Evolutionary conservation across 2,113 vertebrate species (phyloP).

Genomic region (Podilymbus podiceps): DNA sequence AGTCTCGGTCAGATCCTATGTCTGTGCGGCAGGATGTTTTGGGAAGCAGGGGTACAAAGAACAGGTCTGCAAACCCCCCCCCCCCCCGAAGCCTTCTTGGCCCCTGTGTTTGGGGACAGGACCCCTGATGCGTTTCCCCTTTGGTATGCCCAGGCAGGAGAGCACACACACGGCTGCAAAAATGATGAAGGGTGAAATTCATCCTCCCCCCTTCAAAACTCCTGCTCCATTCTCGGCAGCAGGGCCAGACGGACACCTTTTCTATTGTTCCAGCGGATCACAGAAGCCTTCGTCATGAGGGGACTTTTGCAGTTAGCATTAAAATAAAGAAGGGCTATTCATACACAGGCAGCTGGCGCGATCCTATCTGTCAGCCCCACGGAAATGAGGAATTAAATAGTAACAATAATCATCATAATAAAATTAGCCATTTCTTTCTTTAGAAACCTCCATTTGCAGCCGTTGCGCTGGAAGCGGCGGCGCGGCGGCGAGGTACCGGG

Average conservation of each 20-base stretch:
- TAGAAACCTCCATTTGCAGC: background rate
- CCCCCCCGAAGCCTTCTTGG: background rate
- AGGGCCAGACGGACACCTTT: background rate
- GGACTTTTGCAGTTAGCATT: background rate
- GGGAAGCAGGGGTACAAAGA: background rate
- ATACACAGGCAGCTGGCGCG: rapidly evolving
- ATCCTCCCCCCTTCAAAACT: background rate
- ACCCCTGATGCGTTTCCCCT: background rate
- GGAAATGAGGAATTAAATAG: slow-evolving; percentile 16
- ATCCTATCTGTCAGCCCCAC: background rate
- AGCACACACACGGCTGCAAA: background rate
- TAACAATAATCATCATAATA: slow-evolving; percentile 28
- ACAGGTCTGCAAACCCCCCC: too few relatives aligned
- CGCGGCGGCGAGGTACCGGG: background rate
- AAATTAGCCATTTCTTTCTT: slow-evolving; percentile 43
- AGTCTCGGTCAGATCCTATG: background rate
- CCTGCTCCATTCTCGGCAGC: background rate
- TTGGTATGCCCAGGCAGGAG: background rate
- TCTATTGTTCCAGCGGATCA: background rate
- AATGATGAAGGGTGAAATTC: background rate
- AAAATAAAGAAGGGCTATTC: background rate
- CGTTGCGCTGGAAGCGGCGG: background rate
- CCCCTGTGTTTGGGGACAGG: background rate
- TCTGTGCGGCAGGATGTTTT: background rate
- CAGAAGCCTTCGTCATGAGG: rapidly evolving